Conservation (phyloP, 2,113 vertebrate genomes). For the Motacilla tschutschensis region DNA sequence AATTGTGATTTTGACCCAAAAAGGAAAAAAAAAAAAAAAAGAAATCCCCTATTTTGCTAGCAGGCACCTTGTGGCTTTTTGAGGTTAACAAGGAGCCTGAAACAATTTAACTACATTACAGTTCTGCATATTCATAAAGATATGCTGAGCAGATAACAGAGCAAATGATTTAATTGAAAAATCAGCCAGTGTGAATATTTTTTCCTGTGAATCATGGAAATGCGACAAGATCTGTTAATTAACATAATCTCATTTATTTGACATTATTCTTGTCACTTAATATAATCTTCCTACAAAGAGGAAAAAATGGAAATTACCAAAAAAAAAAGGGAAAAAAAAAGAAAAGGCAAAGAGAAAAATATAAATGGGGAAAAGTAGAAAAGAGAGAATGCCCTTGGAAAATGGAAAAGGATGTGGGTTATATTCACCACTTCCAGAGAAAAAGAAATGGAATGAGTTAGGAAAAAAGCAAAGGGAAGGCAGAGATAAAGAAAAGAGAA, state of each 20-base stretch:
- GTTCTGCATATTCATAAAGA: slow-evolving; percentile 59
- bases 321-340: background rate
- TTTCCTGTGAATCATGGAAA: slow-evolving; percentile 38
- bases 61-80: slow-evolving; percentile 40
- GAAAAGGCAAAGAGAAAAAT: background rate
- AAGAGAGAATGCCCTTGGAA: background rate
- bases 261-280: slow-evolving; percentile 52
- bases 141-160: slow-evolving; percentile 39
- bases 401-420: background rate
- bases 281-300: slow-evolving; percentile 18
- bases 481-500: background rate
- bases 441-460: background rate
- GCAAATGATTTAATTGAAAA: slow-evolving; percentile 66
- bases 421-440: background rate
- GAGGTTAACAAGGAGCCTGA: slow-evolving; percentile 38
- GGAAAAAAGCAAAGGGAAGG: background rate
- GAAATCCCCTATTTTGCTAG: background rate
- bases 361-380: background rate
- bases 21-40: background rate
- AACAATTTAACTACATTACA: slow-evolving; percentile 27
- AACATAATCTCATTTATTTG: slow-evolving; percentile 59
- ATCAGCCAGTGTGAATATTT: slow-evolving; percentile 48
- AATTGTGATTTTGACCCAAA: slow-evolving; percentile 7
- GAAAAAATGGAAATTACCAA: background rate
- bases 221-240: slow-evolving; percentile 61